Base-by-base conservation (phyloP, 2,113 vertebrate species). In the Anthoscopus minutus region DNA sequence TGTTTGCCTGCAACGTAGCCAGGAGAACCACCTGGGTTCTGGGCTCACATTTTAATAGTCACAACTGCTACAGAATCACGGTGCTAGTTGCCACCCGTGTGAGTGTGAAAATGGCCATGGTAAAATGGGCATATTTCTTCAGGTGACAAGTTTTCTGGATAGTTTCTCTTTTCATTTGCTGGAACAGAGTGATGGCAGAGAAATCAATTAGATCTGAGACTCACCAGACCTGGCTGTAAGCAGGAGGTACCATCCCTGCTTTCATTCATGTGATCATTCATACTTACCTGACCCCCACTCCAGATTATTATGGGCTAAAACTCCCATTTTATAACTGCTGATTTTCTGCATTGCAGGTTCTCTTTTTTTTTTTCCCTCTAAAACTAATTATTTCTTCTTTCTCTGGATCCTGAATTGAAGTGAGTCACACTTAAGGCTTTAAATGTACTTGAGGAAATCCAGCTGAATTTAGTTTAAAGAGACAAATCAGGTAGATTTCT, bases 391-490 rank as follows among this genome's bases (percentile, higher is more conserved):
- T 86, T 95, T 88, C 6, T 66, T 51, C 9, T 56, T 90, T 74
- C 33, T 88, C 30, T 47, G 67, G 40, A 89, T 87, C 40, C 30
- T 86, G 65, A 88, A 42, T 27, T 73, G 45, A 93, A 73, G 35
- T 77, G 62, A 94, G 16, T 79, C 81, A 86, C 44, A 54, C 37
- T 66, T 62, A 53, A 84, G 10, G 9, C 37, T 50, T 60, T 60
- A 76, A 73, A 24, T 57, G 10, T 73, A 79, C 62, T 84, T 94
- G 66, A 94, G 42, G 27, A 93, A 77, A 92, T 92, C 33, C 44
- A 70, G 50, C n/a, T 71, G 53, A 91, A 84, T 93, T 84, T 94
- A 64, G 15, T 58, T 93, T 86, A 92, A 91, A 88, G 72, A 74
- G 33, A 42, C 17, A 93, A 90, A 66, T 16, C 13, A 91, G 64